phyloP scores from a whole-genome alignment of 2,888 invertebrate species.

The Suillia variegata region DNA sequence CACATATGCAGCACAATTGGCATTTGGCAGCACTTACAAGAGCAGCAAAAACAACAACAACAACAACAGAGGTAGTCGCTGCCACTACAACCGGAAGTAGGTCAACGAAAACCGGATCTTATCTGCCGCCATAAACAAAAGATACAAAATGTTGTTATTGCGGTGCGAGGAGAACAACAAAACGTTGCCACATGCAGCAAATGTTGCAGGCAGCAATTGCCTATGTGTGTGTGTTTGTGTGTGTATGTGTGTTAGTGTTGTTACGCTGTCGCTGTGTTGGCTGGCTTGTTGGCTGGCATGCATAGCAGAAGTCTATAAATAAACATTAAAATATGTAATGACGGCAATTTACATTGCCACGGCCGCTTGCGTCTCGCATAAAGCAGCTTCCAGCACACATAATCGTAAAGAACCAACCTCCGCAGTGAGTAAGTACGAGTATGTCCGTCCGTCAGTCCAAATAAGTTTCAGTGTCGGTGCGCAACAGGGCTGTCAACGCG shows the following conservation, averaged over 20 bases:
- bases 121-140: slow-evolving; percentile 4
- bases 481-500: too few species aligned
- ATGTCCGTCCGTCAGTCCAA: too few species aligned
- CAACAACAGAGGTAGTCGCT: not conserved
- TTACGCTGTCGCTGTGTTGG: not conserved
- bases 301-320: slow-evolving; percentile 4
- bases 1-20: not conserved
- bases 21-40: not conserved
- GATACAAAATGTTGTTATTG: not conserved
- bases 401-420: not conserved
- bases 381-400: not conserved
- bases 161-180: not conserved
- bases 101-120: slow-evolving; percentile 7
- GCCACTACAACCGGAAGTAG: slow-evolving; percentile 3
- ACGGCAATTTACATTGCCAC: not conserved
- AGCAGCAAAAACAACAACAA: not conserved
- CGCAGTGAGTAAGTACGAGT: too few species aligned
- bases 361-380: not conserved
- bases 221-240: not conserved
- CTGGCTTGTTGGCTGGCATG: too few species aligned
- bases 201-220: not conserved
- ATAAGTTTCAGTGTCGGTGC: too few species aligned
- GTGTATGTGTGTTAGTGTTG: not conserved
- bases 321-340: slow-evolving; percentile 6
- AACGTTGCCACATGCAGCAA: not conserved